Evolutionary conservation across 2,797 vertebrate genomes (phyloP).

Genomic region (Semotilus atromaculatus): DNA sequence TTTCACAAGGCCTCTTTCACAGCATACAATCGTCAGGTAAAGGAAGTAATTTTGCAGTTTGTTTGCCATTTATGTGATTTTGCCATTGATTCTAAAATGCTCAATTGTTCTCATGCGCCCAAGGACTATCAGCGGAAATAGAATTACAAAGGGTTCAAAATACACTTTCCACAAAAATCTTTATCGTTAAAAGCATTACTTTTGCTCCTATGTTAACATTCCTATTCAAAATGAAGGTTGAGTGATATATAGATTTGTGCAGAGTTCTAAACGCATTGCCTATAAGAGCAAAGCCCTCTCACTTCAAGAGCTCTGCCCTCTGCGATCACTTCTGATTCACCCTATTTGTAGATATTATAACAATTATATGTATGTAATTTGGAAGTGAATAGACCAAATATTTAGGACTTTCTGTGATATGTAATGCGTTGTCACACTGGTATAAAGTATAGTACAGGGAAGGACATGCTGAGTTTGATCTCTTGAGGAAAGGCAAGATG

Average conservation of each 20-base stretch:
- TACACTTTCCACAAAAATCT: background rate
- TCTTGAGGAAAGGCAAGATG: constrained; percentile 5
- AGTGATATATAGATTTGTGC: background rate
- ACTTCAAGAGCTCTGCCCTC: background rate
- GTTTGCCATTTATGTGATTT: background rate
- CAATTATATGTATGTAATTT: background rate
- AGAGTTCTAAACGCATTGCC: background rate
- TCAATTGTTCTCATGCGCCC: background rate
- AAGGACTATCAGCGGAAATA: background rate
- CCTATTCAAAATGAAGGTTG: background rate
- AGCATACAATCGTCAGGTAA: background rate
- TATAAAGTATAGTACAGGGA: background rate
- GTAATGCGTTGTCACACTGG: background rate
- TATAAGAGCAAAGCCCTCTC: background rate
- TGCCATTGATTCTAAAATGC: background rate
- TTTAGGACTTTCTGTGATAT: background rate
- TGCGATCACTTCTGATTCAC: background rate
- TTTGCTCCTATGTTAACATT: background rate
- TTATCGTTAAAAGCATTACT: background rate
- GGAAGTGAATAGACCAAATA: background rate
- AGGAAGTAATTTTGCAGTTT: background rate
- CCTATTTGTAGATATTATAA: background rate
- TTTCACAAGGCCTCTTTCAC: background rate
- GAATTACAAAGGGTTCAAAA: background rate
- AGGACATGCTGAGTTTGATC: constrained; percentile 25